A percentile compares a stretch with the other conserved stretches of the same genome.
Conservation (phyloP, 2,797 vertebrate genomes). For the Xenentodon cancila region DNA sequence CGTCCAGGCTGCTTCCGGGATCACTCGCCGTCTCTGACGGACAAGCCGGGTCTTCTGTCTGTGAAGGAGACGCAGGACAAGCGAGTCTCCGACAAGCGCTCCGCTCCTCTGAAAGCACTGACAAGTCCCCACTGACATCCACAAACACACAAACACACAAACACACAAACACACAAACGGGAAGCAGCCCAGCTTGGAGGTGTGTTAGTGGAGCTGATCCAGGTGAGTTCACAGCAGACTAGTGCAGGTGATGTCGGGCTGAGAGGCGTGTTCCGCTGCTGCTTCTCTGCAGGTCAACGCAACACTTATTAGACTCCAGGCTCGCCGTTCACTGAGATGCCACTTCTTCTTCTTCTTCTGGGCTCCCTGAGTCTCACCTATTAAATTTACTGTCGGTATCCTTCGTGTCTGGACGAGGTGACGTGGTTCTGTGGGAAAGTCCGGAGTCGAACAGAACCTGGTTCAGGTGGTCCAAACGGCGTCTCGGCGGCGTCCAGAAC, state of each 20-base stretch:
- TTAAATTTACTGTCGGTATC: too few relatives aligned
- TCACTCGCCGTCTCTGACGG: slow-evolving; percentile 8
- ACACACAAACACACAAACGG: slow-evolving; percentile 11
- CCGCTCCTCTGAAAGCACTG: slow-evolving; percentile 43
- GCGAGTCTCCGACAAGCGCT: slow-evolving; percentile 41
- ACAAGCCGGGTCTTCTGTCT: slow-evolving; percentile 30
- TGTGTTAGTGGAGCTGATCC: slow-evolving; percentile 15
- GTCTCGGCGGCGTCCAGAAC: too few relatives aligned
- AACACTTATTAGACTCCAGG: background rate
- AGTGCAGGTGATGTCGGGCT: slow-evolving; percentile 1
- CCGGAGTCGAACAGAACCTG: too few relatives aligned
- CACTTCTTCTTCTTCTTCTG: slow-evolving; percentile 1
- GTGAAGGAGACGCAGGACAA: slow-evolving; percentile 49
- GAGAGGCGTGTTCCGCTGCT: slow-evolving; percentile 19
- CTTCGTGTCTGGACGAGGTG: too few relatives aligned
- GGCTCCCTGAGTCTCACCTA: too few relatives aligned
- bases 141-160: background rate
- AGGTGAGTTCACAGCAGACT: slow-evolving; percentile 19
- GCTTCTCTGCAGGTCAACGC: slow-evolving; percentile 18
- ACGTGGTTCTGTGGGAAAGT: too few relatives aligned
- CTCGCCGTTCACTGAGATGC: background rate
- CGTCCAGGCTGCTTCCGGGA: slow-evolving; percentile 12
- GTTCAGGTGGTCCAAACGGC: too few relatives aligned
- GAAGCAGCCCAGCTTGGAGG: slow-evolving; percentile 42
- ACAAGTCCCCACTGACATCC: slow-evolving; percentile 37